Base-by-base conservation (phyloP, 2,888 invertebrate genomes). In the Agriopis leucophaearia region DNA sequence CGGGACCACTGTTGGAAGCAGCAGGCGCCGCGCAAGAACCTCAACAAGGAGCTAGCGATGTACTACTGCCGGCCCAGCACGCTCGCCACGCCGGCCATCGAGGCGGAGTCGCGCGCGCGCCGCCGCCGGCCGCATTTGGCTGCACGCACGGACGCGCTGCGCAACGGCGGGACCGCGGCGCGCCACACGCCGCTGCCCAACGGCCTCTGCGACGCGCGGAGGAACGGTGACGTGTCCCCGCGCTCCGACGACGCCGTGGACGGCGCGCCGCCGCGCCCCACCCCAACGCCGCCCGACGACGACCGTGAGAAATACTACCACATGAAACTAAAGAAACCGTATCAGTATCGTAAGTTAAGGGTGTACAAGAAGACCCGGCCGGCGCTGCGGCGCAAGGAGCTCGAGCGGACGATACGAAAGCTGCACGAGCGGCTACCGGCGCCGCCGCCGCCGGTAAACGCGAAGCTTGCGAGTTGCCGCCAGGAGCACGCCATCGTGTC, bases 1-100 rank as follows among this genome's bases (percentile, higher is more conserved):
- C 95, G 97, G 79, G 97, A 98, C 90, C 97, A 97, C 92, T 96
- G 97, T 86, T 98, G 97, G 97, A 97, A 97, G 90, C 97, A 97
- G 90, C 94, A 96, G 74, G 94, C 95, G 76, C 97, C 97, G 67
- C 95, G 96, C 80, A 95, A 95, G 75, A 96, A 96, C 87, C 94
- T 96, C 75, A 96, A 96, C 85, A 96, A 95, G 85, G 96, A 96
- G 92, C 94, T 97, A 93, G 95, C 95, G 83, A 95, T 97, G 85
- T 96, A 95, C 87, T 96, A 95, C 85, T 95, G 95, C 87, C 93
- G 95, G 76, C 95, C 95, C 67, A 94, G 94, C 76, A 90, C 92
- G 77, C 83, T 94, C 85, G 84, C 85, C 83, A 76, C 86, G 83
- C 82, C 89, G 81, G 78, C 91, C 83, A 88, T 91, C 86, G 87